Percentiles rank a stretch among this genome's conserved stretches.
Conservation (phyloP, 2,888 invertebrate genomes). For the Frankliniella fusca region DNA sequence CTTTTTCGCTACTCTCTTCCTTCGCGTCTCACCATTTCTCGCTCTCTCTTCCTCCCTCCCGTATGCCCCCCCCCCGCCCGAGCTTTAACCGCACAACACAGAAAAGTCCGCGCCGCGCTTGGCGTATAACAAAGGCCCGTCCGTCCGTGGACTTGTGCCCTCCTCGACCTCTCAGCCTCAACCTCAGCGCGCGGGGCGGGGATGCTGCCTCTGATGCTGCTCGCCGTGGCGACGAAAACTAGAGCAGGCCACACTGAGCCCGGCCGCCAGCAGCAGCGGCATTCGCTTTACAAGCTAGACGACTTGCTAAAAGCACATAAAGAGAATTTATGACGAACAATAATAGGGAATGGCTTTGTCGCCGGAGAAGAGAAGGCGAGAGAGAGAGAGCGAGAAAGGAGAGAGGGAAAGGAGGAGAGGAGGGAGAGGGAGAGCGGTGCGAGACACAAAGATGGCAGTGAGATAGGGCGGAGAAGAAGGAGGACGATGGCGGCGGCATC, state of each 20-base stretch:
- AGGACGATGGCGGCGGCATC: constrained; percentile 15
- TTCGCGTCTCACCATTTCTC: too few relatives aligned
- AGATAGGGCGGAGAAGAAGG: neutral
- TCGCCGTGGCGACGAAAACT: neutral
- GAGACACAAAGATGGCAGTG: neutral
- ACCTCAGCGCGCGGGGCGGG: neutral
- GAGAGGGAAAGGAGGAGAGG: neutral
- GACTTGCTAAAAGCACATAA: constrained; percentile 26
- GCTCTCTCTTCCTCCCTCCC: too few relatives aligned
- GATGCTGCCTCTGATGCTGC: neutral
- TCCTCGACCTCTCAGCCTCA: neutral
- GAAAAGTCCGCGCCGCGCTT: too few relatives aligned
- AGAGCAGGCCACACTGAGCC: constrained; percentile 17
- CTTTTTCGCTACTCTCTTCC: too few relatives aligned
- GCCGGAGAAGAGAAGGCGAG: neutral
- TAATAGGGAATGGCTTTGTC: constrained; percentile 22
- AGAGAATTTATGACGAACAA: constrained; percentile 25
- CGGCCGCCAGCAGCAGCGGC: neutral
- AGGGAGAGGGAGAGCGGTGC: neutral
- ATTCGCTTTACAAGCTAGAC: constrained; percentile 21
- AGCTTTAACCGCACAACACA: too few relatives aligned
- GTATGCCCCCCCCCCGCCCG: too few relatives aligned
- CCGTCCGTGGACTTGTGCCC: too few relatives aligned
- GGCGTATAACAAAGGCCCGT: too few relatives aligned
- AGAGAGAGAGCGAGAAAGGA: neutral